Conservation (phyloP, 2,888 invertebrate genomes). For the Calliopum simillimum region DNA sequence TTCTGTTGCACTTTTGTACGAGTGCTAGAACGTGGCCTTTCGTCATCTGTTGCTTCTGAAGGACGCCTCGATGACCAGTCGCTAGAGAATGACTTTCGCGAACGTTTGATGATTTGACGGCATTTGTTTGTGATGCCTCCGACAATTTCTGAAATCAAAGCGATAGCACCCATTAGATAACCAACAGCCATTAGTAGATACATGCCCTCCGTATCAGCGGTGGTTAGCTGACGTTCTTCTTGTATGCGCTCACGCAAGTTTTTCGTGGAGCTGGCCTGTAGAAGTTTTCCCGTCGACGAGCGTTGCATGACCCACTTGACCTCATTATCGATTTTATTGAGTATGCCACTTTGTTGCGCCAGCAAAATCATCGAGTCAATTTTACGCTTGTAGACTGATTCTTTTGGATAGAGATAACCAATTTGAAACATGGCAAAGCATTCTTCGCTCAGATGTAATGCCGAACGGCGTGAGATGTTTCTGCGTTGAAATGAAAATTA, state of each 20-base stretch:
- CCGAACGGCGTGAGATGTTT: conserved; percentile 70
- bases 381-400: conserved; percentile 74
- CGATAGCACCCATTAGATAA: conserved; percentile 73
- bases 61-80: conserved; percentile 55
- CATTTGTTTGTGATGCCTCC: conserved; percentile 77
- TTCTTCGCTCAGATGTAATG: conserved; percentile 79
- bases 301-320: conserved; percentile 80
- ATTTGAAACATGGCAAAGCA: conserved; percentile 82
- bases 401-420: conserved; percentile 73
- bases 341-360: conserved; percentile 76
- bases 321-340: conserved; percentile 76
- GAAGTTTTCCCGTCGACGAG: conserved; percentile 71
- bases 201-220: conserved; percentile 87
- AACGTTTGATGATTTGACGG: conserved; percentile 61
- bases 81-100: conserved; percentile 53
- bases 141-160: conserved; percentile 77
- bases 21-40: conserved; percentile 9
- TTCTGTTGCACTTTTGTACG: conserved; percentile 46
- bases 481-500: conserved; percentile 55
- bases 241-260: conserved; percentile 67
- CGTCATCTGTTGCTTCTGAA: conserved; percentile 44
- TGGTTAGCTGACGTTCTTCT: conserved; percentile 79
- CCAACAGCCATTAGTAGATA: conserved; percentile 80
- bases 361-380: conserved; percentile 73
- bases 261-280: conserved; percentile 71